Evolutionary conservation across 2,797 vertebrate species (phyloP), one percentile per base, ranked within the genome.

Genomic region (Pelodytes ibericus): DNA sequence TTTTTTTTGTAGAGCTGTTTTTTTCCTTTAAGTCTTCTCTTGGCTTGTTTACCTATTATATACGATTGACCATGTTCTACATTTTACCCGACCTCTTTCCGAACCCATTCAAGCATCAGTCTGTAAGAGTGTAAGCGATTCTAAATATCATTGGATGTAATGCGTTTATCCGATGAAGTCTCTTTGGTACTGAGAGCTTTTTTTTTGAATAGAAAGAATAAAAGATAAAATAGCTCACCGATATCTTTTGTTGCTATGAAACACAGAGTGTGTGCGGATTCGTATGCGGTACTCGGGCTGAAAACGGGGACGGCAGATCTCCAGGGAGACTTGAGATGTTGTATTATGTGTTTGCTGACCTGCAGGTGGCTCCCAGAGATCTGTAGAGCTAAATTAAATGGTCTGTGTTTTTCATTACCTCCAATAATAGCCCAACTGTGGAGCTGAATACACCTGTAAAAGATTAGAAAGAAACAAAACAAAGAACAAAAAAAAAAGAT

Each of bases 121-220:
- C 44, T 53, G 27, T 53, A 56, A 41, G 51, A 65, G 53, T 65
- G 33, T 57, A 39, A 22, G n/a, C n/a, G 61, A 74, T 65, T 74
- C 57, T 58, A 58, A 56, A 74, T 61, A 62, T 66, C 72, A 67
- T 47, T 67, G 62, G 31, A 31, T 49, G 26, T 47, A 67, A 20
- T 18, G 24, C 10, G 63, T 67, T 33, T 47, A 59, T 67, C 72
- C 63, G 59, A 67, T 67, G 27, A 47, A 20, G n/a, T 33, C n/a
- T 29, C 27, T 16, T 24, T 39, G 7, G 51, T 31, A 29, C 11
- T 15, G 62, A 27, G 11, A 57, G 31, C 25, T 56, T 22, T 67
- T 26, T 56, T 22, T 67, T 26, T 33, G 63, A 25, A 67, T 36
- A 36, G 11, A 11, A 36, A 36, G 11, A 36, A 36, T 36, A 6